Evolutionary conservation across 2,797 vertebrate species (phyloP), one percentile per base, ranked within the genome.

Genomic region (Chrysocyon brachyurus): DNA sequence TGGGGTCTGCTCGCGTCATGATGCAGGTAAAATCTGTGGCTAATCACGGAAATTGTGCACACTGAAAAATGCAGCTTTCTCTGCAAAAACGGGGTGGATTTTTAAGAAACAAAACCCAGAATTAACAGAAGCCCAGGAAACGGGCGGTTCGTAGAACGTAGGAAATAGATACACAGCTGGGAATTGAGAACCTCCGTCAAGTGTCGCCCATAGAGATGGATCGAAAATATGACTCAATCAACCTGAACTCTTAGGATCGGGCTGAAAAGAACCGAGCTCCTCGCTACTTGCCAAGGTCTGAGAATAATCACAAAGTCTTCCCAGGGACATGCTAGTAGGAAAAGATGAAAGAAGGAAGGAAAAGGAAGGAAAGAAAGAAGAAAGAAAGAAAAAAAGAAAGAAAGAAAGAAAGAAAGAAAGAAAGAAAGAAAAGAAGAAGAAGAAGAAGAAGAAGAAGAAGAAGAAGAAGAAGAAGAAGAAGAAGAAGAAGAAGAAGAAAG

Each of bases 131-230:
- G 24, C 12, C 10, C 54, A 79, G 31, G 12, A 46, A 46, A 46
- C 3, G 0, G 49, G 31, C 0, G 6, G 12, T 31, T 54, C 16
- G 17, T 10, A 24, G 24, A 54, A 26, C 21, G 5, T 11, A 11
- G 15, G 24, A 73, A 73, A 52, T 12, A 22, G 63, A 75, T 12
- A 59, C 31, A 22, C 2, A 2, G 31, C n/a, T 70, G 24, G 26
- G 16, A 54, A 36, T 40, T 31, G 10, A 26, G 22, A 72, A 31
- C 1, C 0, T 6, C 15, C 1, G 15, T 28, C 83, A 28, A 33
- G 8, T 12, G 2, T 3, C 31, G 61, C 0, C 28, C 8, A 24
- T 31, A 9, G 0, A 28, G 17, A 88, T 1, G 19, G 6, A 24
- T 4, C 3, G 22, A 72, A 31, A 40, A 1, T 5, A 6, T 22